phyloP scores from a whole-genome alignment of 1,140 invertebrate genomes.

The Drosophila rufa region DNA sequence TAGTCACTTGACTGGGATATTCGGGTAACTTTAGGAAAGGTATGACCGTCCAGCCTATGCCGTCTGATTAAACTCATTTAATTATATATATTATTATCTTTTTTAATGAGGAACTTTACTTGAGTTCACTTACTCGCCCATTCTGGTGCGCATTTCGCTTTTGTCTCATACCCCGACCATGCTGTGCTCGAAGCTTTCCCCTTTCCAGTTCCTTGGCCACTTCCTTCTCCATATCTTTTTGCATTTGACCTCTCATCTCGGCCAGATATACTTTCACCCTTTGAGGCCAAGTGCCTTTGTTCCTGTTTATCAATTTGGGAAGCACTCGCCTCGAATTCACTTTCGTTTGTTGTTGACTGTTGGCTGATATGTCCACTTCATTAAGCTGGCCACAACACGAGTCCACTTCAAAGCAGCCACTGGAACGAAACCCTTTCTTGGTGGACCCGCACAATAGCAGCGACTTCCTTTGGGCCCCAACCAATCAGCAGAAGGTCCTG shows the following conservation, averaged over 20 bases:
- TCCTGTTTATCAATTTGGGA: conserved; percentile 50
- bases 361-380: conserved; percentile 73
- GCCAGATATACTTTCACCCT: conserved; percentile 11
- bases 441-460: conserved; percentile 33
- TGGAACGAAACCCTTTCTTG: conserved; percentile 28
- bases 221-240: conserved; percentile 18
- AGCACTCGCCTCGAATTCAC: conserved; percentile 13
- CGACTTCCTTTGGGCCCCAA: conserved; percentile 10
- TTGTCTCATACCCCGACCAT: conserved; percentile 2
- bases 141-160: neutral
- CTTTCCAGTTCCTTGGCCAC: conserved; percentile 6
- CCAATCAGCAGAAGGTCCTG: conserved; percentile 12
- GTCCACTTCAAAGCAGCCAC: conserved; percentile 60
- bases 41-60: too few species aligned
- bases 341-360: conserved; percentile 28
- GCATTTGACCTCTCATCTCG: conserved; percentile 41
- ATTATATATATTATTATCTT: neutral
- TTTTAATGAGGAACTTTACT: conserved; percentile 10
- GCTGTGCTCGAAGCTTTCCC: neutral
- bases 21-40: too few species aligned
- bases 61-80: neutral
- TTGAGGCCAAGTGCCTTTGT: conserved; percentile 10
- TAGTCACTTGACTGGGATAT: too few species aligned
- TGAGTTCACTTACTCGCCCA: conserved; percentile 3
- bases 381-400: conserved; percentile 62